These are phyloP conservation scores for Drosophila nr. medialis DNA, from an alignment of 2,888 invertebrate genomes.

Conservation along the genomic window DNA sequence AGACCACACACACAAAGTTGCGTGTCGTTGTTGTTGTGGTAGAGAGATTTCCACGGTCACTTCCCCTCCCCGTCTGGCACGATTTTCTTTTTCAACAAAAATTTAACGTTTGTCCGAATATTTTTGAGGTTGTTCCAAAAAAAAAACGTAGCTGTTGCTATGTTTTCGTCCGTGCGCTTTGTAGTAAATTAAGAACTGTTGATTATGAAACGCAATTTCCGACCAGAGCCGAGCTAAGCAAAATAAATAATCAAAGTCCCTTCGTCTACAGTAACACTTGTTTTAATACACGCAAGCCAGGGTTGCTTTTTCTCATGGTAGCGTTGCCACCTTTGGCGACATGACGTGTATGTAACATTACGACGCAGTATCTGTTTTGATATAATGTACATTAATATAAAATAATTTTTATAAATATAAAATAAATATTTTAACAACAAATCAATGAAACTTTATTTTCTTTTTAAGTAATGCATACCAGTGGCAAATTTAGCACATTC, in stretches of 20 bases:
- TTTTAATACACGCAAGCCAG: constrained; percentile 50
- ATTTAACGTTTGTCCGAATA: constrained; percentile 55
- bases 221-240: constrained; percentile 47
- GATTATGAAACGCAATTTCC: constrained; percentile 71
- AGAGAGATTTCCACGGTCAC: constrained; percentile 54
- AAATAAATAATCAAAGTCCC: constrained; percentile 60
- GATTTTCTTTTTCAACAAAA: constrained; percentile 53
- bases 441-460: too few species aligned
- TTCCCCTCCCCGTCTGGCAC: constrained; percentile 32
- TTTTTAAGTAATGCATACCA: not conserved
- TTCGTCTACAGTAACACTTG: constrained; percentile 66
- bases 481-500: constrained; percentile 33
- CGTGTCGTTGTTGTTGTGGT: constrained; percentile 25
- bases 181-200: constrained; percentile 45
- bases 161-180: constrained; percentile 33
- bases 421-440: not conserved
- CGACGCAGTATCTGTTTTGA: not conserved
- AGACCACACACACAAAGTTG: constrained; percentile 1
- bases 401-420: not conserved
- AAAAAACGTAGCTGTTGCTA: constrained; percentile 26
- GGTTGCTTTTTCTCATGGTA: constrained; percentile 43
- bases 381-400: not conserved
- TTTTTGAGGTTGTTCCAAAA: constrained; percentile 27
- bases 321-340: constrained; percentile 56
- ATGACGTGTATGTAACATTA: constrained; percentile 57